Evolutionary conservation across 1,140 invertebrate species (phyloP).

Genomic region (Neodiprion pinetum): DNA sequence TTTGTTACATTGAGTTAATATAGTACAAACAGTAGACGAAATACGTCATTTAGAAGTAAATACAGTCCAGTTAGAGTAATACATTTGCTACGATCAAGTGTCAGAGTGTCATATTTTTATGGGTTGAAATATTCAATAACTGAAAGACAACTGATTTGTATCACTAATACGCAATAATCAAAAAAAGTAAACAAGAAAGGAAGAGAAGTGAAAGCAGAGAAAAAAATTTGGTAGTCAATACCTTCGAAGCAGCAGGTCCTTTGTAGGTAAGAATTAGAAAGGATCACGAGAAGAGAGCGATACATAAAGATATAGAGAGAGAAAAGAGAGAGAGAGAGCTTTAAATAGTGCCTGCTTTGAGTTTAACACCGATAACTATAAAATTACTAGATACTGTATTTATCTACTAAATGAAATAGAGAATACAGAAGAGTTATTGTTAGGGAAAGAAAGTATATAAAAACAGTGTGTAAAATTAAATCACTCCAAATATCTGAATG

Average conservation of each 20-base stretch:
- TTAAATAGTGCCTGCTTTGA: slow-evolving; percentile 61
- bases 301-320: background rate
- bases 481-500: background rate
- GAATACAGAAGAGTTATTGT: background rate
- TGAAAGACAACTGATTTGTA: slow-evolving; percentile 31
- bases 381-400: background rate
- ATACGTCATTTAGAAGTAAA: too few species aligned
- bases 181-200: slow-evolving; percentile 29
- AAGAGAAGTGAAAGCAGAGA: slow-evolving; percentile 15
- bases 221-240: background rate
- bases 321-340: slow-evolving; percentile 38
- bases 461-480: background rate
- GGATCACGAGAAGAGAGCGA: background rate
- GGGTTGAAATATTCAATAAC: slow-evolving; percentile 34
- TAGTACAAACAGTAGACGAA: too few species aligned
- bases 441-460: background rate
- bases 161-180: slow-evolving; percentile 14
- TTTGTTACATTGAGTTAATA: too few species aligned
- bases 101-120: slow-evolving; percentile 5
- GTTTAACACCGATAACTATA: slow-evolving; percentile 14
- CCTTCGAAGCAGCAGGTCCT: too few species aligned
- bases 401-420: background rate
- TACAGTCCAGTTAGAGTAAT: too few species aligned
- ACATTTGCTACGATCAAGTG: too few species aligned
- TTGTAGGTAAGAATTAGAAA: background rate